Percentiles rank a stretch among this genome's conserved stretches.
Evolutionary conservation across 2,797 vertebrate genomes (phyloP).

Genomic region (Poecilia gillii): DNA sequence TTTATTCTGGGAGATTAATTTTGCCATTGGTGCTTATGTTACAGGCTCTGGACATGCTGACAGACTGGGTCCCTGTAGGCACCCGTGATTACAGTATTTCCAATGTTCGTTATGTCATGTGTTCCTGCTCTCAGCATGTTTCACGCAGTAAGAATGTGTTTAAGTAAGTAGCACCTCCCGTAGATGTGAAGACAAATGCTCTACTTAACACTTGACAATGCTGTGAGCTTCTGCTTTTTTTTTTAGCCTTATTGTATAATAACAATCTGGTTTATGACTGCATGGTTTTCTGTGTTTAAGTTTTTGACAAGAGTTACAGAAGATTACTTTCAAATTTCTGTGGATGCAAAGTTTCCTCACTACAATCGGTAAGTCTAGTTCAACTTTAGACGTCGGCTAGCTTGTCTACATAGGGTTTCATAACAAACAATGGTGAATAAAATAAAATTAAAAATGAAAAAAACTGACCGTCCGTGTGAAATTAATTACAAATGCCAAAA

Average conservation of each 20-base stretch:
- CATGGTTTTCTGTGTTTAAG: background rate
- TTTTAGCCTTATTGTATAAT: background rate
- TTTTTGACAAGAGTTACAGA: background rate
- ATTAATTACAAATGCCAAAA: background rate
- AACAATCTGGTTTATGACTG: background rate
- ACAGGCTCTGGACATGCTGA: slow-evolving; percentile 41
- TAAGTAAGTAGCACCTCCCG: slow-evolving; percentile 12
- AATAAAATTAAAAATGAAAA: background rate
- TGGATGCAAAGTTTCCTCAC: background rate
- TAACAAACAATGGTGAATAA: background rate
- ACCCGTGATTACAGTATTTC: slow-evolving; percentile 49
- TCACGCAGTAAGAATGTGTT: slow-evolving; percentile 22
- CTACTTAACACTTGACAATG: background rate
- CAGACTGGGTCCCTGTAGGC: slow-evolving; percentile 49
- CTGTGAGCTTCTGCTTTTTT: background rate
- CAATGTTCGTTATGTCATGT: slow-evolving; percentile 39
- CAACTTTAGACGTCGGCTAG: background rate
- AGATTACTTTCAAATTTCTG: background rate
- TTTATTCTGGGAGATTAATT: slow-evolving; percentile 66
- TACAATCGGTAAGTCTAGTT: background rate
- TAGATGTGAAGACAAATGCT: slow-evolving; percentile 9
- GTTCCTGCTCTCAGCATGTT: slow-evolving; percentile 22
- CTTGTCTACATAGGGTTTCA: background rate
- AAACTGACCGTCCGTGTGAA: background rate
- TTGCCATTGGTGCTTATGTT: slow-evolving; percentile 30